Base-by-base conservation (phyloP, 2,113 vertebrate genomes). In the Oenanthe oenanthe region DNA sequence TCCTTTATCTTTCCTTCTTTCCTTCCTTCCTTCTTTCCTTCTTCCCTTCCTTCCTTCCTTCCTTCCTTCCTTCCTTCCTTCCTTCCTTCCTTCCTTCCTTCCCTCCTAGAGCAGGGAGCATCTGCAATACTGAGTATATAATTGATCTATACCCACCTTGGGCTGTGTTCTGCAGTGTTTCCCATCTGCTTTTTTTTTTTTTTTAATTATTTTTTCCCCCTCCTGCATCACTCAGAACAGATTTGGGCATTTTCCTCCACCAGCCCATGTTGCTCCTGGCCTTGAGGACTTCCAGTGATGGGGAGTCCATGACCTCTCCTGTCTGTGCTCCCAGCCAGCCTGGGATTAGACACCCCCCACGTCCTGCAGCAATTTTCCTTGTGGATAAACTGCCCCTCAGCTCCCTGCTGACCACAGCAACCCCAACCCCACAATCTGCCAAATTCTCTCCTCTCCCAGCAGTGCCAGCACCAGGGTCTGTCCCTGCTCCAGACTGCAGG, bases 401-500 rank as follows among this genome's bases (percentile, higher is more conserved):
- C 62, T 79, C 78, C 79, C 82, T 24, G 19, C 28, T 67, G 68
- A 40, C 60, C 9, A 0, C 26, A 70, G 43, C 34, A 85, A 13
- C 72, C 47, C 36, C 2, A 0, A 13, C 13, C 61, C 86, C 50
- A 22, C 24, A 18, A 34, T 40, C 62, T 32, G 15, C 38, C 80
- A 45, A 51, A n/a, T 1, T 0, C 29, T 47, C 28, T 86, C 13
- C 34, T 85, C 81, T 77, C 62, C 7, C 40, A n/a, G 40, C 0
- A 0, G 5, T 29, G 65, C 75, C 0, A 0, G 73, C 70, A 60
- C 0, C 1, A 34, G 50, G 74, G 63, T 77, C 74, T 67, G 56
- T 48, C 89, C 50, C 25, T 86, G 63, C 82, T 63, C 43, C 65
- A 57, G 76, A 62, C 38, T 68, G 76, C 48, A 70, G 63, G 84